These are phyloP conservation scores for Lacerta viridis DNA, from an alignment of 2,797 vertebrate species.

Conservation along the genomic window DNA sequence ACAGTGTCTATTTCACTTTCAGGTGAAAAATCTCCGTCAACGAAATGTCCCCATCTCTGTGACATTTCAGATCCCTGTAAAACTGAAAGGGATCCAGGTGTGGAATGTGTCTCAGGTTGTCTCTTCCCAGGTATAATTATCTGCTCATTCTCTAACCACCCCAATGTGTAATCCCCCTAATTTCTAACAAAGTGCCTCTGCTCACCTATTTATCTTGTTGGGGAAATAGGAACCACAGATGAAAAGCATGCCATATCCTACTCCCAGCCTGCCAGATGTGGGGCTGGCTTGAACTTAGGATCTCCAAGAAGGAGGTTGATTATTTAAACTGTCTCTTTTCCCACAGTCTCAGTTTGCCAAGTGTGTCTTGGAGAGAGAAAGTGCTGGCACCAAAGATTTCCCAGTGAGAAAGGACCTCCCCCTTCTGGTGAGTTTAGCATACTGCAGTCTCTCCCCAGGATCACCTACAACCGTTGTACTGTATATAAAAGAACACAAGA, in stretches of 20 bases:
- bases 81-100: slow-evolving; percentile 64
- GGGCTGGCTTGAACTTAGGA: neutral
- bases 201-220: neutral
- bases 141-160: neutral
- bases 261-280: neutral
- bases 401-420: neutral
- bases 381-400: slow-evolving; percentile 27
- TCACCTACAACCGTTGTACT: neutral
- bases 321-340: neutral
- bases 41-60: slow-evolving; percentile 78
- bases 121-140: slow-evolving; percentile 62
- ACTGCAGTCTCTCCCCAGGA: too few relatives aligned
- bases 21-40: slow-evolving; percentile 84
- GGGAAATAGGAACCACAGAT: too few relatives aligned
- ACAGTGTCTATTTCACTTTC: neutral
- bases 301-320: neutral
- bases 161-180: neutral
- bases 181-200: neutral
- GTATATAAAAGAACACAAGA: neutral
- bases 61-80: slow-evolving; percentile 83
- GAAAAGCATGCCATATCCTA: neutral
- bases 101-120: slow-evolving; percentile 54
- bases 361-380: slow-evolving; percentile 1
- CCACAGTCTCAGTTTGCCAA: slow-evolving; percentile 47
- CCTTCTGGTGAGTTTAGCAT: slow-evolving; percentile 59